phyloP scores from a whole-genome alignment of 1,140 invertebrate genomes.

The Bombus soroeensis region DNA sequence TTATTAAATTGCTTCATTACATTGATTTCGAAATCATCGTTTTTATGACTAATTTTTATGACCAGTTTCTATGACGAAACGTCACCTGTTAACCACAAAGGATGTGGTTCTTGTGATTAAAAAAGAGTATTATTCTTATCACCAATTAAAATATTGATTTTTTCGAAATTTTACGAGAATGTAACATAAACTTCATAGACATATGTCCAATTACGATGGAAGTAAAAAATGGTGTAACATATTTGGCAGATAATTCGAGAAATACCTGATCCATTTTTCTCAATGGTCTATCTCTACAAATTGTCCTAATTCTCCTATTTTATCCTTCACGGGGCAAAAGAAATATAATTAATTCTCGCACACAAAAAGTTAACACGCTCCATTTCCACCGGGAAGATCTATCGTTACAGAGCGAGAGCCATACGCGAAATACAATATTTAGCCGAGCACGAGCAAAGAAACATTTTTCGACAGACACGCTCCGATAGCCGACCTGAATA shows the following conservation, averaged over 20 bases:
- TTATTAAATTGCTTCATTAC: too few species aligned
- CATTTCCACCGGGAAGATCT: background rate
- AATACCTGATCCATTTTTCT: background rate
- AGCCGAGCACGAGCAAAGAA: background rate
- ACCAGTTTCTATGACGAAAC: background rate
- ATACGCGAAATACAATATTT: background rate
- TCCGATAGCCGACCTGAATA: slow-evolving; percentile 6
- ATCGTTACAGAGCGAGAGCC: background rate
- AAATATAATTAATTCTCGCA: background rate
- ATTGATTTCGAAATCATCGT: too few species aligned
- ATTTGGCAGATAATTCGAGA: background rate
- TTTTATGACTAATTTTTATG: background rate
- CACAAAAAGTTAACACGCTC: background rate
- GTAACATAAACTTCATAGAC: background rate
- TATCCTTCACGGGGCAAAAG: background rate
- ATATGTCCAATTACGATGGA: background rate
- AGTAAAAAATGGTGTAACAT: background rate
- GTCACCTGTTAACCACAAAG: background rate
- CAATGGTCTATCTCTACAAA: background rate
- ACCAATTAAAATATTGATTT: too few species aligned
- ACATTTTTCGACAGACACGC: slow-evolving; percentile 1
- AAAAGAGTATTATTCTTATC: background rate
- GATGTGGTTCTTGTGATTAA: background rate
- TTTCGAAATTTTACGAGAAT: too few species aligned
- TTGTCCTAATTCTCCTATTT: background rate